A percentile compares a stretch with the other conserved stretches of the same genome.
Conservation (phyloP, 2,113 vertebrate species). For the Thermophis baileyi region DNA sequence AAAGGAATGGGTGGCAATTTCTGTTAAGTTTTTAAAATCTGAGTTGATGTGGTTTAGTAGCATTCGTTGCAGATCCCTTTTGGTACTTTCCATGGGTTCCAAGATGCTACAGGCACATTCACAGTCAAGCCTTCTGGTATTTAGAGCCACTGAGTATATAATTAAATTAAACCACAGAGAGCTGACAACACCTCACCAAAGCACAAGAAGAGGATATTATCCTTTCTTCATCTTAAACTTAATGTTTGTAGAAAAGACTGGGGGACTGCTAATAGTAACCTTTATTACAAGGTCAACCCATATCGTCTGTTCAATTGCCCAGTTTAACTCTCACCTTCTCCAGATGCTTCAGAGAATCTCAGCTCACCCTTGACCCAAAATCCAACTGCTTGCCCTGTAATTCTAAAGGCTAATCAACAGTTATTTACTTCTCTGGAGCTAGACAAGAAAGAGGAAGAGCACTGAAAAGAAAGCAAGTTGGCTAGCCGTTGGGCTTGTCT, state of each 20-base stretch:
- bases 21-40: not conserved
- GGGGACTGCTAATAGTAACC: not conserved
- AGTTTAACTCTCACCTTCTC: constrained; percentile 22
- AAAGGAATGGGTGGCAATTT: not conserved
- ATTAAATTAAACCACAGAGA: not conserved
- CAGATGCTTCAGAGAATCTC: constrained; percentile 21
- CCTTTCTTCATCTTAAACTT: not conserved
- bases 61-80: not conserved
- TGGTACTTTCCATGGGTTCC: not conserved
- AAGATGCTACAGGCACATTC: not conserved
- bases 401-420: constrained; percentile 35
- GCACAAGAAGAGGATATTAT: not conserved
- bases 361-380: constrained; percentile 15
- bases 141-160: not conserved
- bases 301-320: not conserved
- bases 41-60: not conserved
- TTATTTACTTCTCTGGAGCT: not conserved
- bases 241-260: constrained; percentile 13
- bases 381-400: constrained; percentile 37
- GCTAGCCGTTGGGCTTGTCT: not conserved
- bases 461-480: not conserved
- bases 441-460: not conserved
- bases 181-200: not conserved
- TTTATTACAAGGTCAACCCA: constrained; percentile 23
- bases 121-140: not conserved